Evolutionary conservation across 2,113 vertebrate species (phyloP), one percentile per base, ranked within the genome.

Genomic region (Etheostoma spectabile): DNA sequence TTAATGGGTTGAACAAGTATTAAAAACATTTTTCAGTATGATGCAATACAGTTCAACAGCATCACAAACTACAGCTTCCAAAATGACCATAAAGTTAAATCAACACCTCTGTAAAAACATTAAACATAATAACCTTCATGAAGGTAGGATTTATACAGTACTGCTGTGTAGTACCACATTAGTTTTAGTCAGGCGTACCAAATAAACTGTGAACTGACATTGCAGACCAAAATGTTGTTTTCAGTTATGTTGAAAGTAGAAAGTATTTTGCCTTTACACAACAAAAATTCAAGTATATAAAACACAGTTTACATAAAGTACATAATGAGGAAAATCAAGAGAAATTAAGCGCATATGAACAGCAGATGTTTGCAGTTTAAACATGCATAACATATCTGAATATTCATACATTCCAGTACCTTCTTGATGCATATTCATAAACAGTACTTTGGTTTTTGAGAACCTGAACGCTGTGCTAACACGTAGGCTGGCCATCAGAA

Each of bases 351-450:
- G 24, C 2, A 48, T 38, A 68, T 74, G 10, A 79, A 57, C 2
- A 61, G 35, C 8, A 24, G 12, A 14, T 56, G 14, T n/a, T 69
- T 68, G 38, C 46, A 46, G 67, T 62, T 85, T 60, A 80, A 53
- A 85, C 66, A 76, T 62, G 48, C 55, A 56, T 21, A 46, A 27
- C 75, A 46, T 77, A 57, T 85, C 53, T 88, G 67, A 88, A 84
- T 91, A 92, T 89, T 91, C 82, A 76, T 75, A 53, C 19, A 21
- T 30, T 6, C 19, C 16, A 48, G 35, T 30, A 59, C 24, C 21
- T 57, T 72, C 30, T 45, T 14, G 3, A 42, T 84, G 75, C 62
- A 83, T 83, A 79, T 89, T 75, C 61, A 88, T 84, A 21, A 88
- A 65, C 65, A 74, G 30, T 16, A 61, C 63, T 63, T 77, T 69